Percentiles rank a stretch among this genome's conserved stretches.
Evolutionary conservation across 2,888 invertebrate genomes (phyloP).

Genomic region (Tridacna crocea): DNA sequence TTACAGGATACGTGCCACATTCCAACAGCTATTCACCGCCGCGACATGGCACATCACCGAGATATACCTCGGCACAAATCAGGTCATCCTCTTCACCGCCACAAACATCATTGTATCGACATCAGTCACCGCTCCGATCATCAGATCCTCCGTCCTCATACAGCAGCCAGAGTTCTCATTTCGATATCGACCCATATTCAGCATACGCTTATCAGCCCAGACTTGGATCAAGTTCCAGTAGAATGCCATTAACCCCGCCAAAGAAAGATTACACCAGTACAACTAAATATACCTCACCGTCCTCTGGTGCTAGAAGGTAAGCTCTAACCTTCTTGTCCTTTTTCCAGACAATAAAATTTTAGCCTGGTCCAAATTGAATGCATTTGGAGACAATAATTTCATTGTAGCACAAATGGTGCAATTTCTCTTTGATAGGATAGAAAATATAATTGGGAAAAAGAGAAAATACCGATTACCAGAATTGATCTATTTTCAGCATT

Average conservation of each 20-base stretch:
- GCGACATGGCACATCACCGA: conserved; percentile 39
- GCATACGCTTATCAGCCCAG: conserved; percentile 45
- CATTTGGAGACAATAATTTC: too few species aligned
- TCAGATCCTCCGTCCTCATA: conserved; percentile 26
- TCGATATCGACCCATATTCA: conserved; percentile 32
- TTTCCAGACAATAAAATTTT: too few species aligned
- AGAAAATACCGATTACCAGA: too few species aligned
- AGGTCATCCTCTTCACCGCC: conserved; percentile 43
- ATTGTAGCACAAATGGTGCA: too few species aligned
- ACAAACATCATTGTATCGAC: conserved; percentile 32
- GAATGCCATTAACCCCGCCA: conserved; percentile 68
- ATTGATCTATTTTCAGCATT: too few species aligned
- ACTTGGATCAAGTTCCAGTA: conserved; percentile 11
- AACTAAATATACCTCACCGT: conserved; percentile 52
- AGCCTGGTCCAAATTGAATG: too few species aligned
- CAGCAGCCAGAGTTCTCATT: conserved; percentile 4
- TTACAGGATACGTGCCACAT: conserved; percentile 69
- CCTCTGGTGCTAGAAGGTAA: conserved; percentile 73
- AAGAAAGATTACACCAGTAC: conserved; percentile 69
- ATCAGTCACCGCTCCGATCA: conserved; percentile 35
- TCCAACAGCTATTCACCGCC: conserved; percentile 64
- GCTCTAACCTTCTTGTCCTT: not conserved
- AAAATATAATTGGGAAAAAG: too few species aligned
- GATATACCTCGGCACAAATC: conserved; percentile 28
- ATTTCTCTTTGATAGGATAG: too few species aligned